phyloP scores from a whole-genome alignment of 2,113 vertebrate species.

The Struthidea cinerea region DNA sequence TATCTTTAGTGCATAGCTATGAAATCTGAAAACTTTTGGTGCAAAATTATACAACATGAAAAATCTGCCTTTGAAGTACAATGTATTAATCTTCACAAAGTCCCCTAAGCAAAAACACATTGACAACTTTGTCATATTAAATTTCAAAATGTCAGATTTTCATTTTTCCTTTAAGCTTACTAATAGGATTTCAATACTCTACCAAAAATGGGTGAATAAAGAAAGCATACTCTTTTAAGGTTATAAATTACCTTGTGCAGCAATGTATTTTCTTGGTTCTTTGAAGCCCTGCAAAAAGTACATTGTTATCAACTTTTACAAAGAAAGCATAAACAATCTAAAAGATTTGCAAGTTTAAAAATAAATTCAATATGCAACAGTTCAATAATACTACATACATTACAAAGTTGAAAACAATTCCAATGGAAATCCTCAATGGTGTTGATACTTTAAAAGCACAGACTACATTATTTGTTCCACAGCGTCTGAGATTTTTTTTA shows the following conservation, averaged over 20 bases:
- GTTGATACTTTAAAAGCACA: background rate
- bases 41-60: background rate
- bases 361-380: background rate
- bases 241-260: constrained; percentile 87
- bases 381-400: background rate
- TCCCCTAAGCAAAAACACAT: background rate
- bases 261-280: constrained; percentile 94
- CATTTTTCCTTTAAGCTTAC: background rate
- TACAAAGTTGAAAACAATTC: background rate
- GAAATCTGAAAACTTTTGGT: background rate
- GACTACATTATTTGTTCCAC: background rate
- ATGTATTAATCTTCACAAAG: background rate
- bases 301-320: background rate
- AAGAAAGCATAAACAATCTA: background rate
- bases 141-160: background rate
- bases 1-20: background rate
- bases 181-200: background rate
- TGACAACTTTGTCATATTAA: background rate
- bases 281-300: constrained; percentile 86
- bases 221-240: background rate
- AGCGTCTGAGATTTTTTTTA: background rate
- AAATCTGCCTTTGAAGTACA: background rate
- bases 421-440: background rate
- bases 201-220: background rate
- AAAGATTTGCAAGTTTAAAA: background rate